phyloP scores from a whole-genome alignment of 2,113 vertebrate species.

The Hiodon tergisus region DNA sequence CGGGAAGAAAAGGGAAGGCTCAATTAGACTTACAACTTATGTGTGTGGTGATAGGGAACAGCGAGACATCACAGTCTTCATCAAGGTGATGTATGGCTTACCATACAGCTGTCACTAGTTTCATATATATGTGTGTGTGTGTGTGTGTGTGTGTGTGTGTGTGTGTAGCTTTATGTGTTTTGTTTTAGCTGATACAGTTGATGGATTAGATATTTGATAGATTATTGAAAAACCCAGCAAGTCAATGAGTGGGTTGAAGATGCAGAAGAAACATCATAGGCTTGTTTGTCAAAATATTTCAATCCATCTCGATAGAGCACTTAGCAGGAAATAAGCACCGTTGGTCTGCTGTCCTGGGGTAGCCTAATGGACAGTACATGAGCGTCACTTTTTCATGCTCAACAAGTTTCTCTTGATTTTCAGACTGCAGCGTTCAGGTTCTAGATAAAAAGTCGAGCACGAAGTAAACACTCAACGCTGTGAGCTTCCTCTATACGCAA shows the following conservation, averaged over 20 bases:
- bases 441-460: constrained; percentile 14
- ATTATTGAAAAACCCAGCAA: no score
- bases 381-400: constrained; percentile 48
- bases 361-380: constrained; percentile 44
- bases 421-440: constrained; percentile 42
- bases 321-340: constrained; percentile 23
- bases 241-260: no score
- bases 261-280: no score
- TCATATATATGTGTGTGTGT: not conserved
- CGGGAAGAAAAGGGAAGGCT: not conserved
- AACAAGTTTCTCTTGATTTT: constrained; percentile 51
- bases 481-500: not conserved
- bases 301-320: not conserved
- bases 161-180: no score
- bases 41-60: not conserved
- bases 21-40: not conserved
- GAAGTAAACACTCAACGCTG: not conserved
- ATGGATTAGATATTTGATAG: no score
- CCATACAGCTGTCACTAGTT: not conserved
- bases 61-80: not conserved
- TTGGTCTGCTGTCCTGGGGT: constrained; percentile 42
- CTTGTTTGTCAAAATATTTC: not conserved
- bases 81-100: not conserved
- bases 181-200: no score
- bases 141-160: no score